A percentile compares a stretch with the other conserved stretches of the same genome.
Conservation (phyloP, 2,113 vertebrate genomes). For the Heliornis fulica region DNA sequence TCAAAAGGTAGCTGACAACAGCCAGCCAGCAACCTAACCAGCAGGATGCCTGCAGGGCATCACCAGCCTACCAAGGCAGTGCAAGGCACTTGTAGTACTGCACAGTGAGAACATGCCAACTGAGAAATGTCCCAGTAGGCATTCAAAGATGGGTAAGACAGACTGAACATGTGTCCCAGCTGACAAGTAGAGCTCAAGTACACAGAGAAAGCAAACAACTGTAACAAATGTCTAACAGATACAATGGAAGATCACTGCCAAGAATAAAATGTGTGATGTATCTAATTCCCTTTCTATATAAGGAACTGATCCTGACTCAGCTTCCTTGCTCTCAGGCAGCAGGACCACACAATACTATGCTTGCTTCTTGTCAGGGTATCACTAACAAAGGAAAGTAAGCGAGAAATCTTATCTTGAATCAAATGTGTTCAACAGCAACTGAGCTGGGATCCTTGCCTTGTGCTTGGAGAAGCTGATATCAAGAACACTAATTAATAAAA, state of each 20-base stretch:
- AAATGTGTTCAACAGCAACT: neutral
- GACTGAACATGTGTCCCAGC: neutral
- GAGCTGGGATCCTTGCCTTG: neutral
- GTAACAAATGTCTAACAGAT: neutral
- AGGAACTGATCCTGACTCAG: neutral
- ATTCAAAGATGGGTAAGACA: neutral
- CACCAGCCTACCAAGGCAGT: neutral
- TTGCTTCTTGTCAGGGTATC: neutral
- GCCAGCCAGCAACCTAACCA: neutral
- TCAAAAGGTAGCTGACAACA: neutral
- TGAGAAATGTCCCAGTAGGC: neutral
- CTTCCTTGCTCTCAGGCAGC: neutral
- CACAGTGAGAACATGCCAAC: neutral
- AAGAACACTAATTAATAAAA: neutral
- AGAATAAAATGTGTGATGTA: neutral
- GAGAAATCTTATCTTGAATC: conserved; percentile 25
- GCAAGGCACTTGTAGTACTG: neutral
- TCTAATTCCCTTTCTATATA: neutral
- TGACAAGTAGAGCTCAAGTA: neutral
- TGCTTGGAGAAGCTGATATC: neutral
- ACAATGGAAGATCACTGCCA: conserved; percentile 26
- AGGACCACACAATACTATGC: neutral
- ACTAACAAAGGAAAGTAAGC: neutral
- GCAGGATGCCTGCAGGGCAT: neutral
- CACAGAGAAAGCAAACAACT: neutral